Percentiles rank a stretch among this genome's conserved stretches.
phyloP scores from a whole-genome alignment of 2,797 vertebrate genomes.

The Phalloptychus januarius region DNA sequence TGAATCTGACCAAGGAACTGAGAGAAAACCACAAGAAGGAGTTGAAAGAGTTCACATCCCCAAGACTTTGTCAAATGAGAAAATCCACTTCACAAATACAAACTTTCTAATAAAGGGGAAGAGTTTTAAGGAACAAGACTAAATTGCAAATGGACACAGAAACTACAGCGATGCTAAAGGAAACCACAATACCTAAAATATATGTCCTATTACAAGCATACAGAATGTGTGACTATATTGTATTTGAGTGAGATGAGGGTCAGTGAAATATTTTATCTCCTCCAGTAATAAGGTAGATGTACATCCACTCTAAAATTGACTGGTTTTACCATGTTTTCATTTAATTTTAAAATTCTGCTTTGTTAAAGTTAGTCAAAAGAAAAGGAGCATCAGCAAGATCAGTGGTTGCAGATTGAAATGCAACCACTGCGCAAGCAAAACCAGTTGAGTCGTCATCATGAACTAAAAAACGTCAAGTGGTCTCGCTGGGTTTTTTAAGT shows the following conservation, averaged over 20 bases:
- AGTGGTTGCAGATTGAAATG: not conserved
- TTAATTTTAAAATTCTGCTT: not conserved
- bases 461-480: not conserved
- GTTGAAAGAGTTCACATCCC: constrained; percentile 13
- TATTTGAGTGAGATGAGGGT: not conserved
- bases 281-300: not conserved
- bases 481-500: not conserved
- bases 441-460: not conserved
- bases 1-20: constrained; percentile 20
- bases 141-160: constrained; percentile 1
- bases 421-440: not conserved
- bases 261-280: not conserved
- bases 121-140: constrained; percentile 2
- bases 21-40: constrained; percentile 41
- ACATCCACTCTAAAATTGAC: not conserved
- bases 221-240: not conserved
- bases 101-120: not conserved
- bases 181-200: not conserved
- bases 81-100: not conserved
- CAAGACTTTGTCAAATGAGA: constrained; percentile 10
- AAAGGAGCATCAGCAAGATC: not conserved
- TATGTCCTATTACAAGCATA: not conserved
- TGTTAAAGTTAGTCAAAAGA: not conserved
- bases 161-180: not conserved
- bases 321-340: not conserved